Conservation (phyloP, 2,888 invertebrate genomes). For the Ferdinandea cuprea region DNA sequence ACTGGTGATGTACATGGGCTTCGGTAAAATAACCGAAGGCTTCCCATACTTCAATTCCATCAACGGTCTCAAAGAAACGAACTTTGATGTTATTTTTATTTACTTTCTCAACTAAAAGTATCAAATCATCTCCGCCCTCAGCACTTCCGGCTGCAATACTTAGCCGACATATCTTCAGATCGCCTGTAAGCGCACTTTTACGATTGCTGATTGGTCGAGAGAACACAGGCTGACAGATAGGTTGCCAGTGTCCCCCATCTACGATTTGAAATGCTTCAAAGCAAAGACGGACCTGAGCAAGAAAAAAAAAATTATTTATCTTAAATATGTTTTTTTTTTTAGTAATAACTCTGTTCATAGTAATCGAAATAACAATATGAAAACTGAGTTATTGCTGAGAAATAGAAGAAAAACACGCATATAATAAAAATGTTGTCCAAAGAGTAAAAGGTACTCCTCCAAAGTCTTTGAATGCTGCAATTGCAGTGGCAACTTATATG, state of each 20-base stretch:
- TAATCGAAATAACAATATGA: not conserved
- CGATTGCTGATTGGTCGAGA: conserved; percentile 91
- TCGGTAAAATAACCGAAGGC: conserved; percentile 89
- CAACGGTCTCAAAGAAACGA: conserved; percentile 89
- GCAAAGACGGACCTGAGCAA: conserved; percentile 85
- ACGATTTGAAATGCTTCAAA: conserved; percentile 89
- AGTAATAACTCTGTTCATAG: not conserved
- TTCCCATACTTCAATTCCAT: conserved; percentile 89
- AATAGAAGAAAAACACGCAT: too few species aligned
- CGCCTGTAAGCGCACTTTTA: conserved; percentile 93
- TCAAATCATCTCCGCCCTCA: conserved; percentile 90
- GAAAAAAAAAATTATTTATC: not conserved
- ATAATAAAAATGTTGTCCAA: too few species aligned
- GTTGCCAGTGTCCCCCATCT: conserved; percentile 83
- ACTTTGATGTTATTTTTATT: conserved; percentile 94
- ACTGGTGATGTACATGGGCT: conserved; percentile 95
- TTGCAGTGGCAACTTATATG: too few species aligned
- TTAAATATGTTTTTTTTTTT: not conserved
- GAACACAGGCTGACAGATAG: conserved; percentile 88
- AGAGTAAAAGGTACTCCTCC: too few species aligned
- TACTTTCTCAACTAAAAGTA: conserved; percentile 92
- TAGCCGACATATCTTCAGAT: conserved; percentile 91
- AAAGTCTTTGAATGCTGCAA: too few species aligned
- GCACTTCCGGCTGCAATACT: conserved; percentile 88
- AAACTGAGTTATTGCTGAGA: too few species aligned